phyloP scores from a whole-genome alignment of 2,797 vertebrate species.

The Nannoperca obscura region DNA sequence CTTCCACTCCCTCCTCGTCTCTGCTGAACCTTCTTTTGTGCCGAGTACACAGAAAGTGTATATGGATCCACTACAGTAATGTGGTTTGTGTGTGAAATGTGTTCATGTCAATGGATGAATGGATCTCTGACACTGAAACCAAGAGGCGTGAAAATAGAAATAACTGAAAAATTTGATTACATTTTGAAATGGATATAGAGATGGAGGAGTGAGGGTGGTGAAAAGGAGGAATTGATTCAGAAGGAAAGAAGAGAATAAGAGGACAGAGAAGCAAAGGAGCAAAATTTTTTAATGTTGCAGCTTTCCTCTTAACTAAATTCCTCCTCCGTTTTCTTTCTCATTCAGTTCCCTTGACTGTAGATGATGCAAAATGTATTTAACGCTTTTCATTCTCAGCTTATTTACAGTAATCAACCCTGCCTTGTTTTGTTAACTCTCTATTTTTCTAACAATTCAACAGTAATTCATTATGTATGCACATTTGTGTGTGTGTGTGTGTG shows the following conservation, averaged over 20 bases:
- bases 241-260: constrained; percentile 8
- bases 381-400: constrained; percentile 56
- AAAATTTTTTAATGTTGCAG: constrained; percentile 6
- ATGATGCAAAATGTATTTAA: constrained; percentile 55
- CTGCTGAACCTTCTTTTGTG: constrained; percentile 32
- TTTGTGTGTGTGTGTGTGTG: constrained; percentile 29
- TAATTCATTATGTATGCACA: constrained; percentile 55
- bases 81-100: constrained; percentile 18
- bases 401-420: constrained; percentile 53
- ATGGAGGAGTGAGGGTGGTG: background rate
- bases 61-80: constrained; percentile 18
- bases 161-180: constrained; percentile 17
- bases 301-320: constrained; percentile 22
- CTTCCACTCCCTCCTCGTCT: background rate
- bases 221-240: constrained; percentile 6
- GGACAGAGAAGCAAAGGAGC: background rate
- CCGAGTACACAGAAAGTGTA: constrained; percentile 44
- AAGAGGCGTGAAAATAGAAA: constrained; percentile 25
- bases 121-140: constrained; percentile 3
- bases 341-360: constrained; percentile 22
- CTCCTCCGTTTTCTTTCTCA: constrained; percentile 12
- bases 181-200: background rate
- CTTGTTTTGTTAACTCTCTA: constrained; percentile 48
- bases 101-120: constrained; percentile 32
- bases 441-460: constrained; percentile 53